Evolutionary conservation across 2,888 invertebrate species (phyloP).

Genomic region (Odiellus spinosus): DNA sequence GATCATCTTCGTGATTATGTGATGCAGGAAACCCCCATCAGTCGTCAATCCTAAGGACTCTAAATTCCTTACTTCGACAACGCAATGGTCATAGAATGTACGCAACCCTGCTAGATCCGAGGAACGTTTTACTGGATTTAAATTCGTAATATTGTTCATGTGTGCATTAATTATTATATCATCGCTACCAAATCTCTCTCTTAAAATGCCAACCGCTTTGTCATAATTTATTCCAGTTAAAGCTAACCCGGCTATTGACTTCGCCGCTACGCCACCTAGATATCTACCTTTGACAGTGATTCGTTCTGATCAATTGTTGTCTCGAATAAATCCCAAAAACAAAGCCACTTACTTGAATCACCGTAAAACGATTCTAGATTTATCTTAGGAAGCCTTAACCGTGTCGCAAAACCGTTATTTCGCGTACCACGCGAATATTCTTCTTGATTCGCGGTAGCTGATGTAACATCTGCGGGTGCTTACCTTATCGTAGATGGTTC

Average conservation of each 20-base stretch:
- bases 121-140: background rate
- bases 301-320: slow-evolving; percentile 1
- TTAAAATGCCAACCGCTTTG: background rate
- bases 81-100: slow-evolving; percentile 3
- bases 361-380: slow-evolving; percentile 2
- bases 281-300: slow-evolving; percentile 1
- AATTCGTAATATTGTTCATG: background rate
- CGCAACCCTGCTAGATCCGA: background rate
- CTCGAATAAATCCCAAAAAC: slow-evolving; percentile 5
- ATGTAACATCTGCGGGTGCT: too few species aligned
- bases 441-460: too few species aligned
- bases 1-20: too few species aligned
- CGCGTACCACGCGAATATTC: too few species aligned
- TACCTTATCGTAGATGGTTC: too few species aligned
- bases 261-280: slow-evolving; percentile 1
- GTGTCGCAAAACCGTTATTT: too few species aligned
- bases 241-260: background rate
- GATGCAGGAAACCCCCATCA: too few species aligned
- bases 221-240: slow-evolving; percentile 5
- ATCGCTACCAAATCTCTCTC: slow-evolving; percentile 5
- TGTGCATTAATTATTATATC: slow-evolving; percentile 1
- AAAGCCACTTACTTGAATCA: background rate
- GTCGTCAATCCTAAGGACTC: slow-evolving; percentile 1
- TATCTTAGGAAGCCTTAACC: too few species aligned
- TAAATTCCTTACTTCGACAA: slow-evolving; percentile 1